Base-by-base conservation (phyloP, 2,797 vertebrate species). In the Melanotaenia trifasciata region DNA sequence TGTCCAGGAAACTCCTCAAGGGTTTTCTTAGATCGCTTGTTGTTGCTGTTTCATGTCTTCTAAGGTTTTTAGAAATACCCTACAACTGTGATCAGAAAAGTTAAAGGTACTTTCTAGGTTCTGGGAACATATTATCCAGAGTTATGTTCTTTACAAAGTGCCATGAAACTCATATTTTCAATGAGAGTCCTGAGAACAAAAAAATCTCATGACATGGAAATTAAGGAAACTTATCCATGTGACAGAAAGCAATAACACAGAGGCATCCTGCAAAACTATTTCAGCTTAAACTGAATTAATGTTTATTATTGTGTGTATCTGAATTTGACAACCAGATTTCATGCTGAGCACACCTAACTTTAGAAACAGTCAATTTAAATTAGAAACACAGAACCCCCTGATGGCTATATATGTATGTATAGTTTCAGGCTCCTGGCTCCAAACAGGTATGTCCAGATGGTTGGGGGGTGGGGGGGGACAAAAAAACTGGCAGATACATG, bases 1-100 rank as follows among this genome's bases (percentile, higher is more conserved):
- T 80, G 77, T 79, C 62, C 47, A 65, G 54, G 43, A 72, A 81
- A 70, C 2, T 62, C 70, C 63, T 62, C 30, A 12, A 40, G 60
- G 38, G 28, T 16, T 58, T 58, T n/a, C 20, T 51, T 18, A 35
- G 9, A 65, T 38, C 20, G 14, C 10, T 38, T 51, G 45, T 53
- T 54, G 32, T 66, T 16, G 0, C 36, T 16, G 32, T 56, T 67
- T 9, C 22, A 28, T 30, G 14, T 24, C 13, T 4, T 36, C 56
- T 4, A 35, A 14, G 30, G 36, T 60, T 66, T 33, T 35, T 13
- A n/a, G 13, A 28, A 63, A 54, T n/a, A 9, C 10, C 9, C 16
- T 32, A 40, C 33, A 61, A 60, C 12, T 26, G 20, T 8, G 28
- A 10, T 35, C 35, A 5, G n/a, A 61, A n/a, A 38, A 32, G 35